A percentile compares a stretch with the other conserved stretches of the same genome.
Conservation (phyloP, 2,797 vertebrate species). For the Gambelia wislizenii region DNA sequence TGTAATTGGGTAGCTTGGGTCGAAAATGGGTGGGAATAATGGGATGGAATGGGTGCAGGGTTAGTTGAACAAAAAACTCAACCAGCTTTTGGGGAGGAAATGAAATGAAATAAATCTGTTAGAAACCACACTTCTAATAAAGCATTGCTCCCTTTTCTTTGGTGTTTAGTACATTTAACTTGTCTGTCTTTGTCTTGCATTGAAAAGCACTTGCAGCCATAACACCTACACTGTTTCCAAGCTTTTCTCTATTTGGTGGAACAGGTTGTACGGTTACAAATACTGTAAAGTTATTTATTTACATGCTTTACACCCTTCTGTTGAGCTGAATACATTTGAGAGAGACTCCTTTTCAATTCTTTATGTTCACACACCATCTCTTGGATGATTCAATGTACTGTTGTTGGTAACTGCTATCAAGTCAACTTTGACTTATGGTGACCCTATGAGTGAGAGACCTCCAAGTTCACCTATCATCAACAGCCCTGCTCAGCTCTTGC, state of each 20-base stretch:
- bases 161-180: not conserved
- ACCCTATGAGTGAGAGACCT: too few relatives aligned
- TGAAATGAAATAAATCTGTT: rapidly evolving
- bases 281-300: not conserved
- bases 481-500: too few relatives aligned
- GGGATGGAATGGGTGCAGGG: not conserved
- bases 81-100: not conserved
- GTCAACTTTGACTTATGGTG: too few relatives aligned
- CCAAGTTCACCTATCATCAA: too few relatives aligned
- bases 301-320: not conserved
- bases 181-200: not conserved
- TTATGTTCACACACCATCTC: not conserved
- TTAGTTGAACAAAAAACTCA: not conserved
- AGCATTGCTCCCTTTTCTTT: not conserved
- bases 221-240: rapidly evolving
- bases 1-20: not conserved
- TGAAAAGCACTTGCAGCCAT: rapidly evolving
- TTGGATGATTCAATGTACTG: not conserved
- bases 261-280: not conserved
- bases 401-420: too few relatives aligned
- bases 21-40: not conserved
- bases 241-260: not conserved
- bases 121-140: too few relatives aligned
- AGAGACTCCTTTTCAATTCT: not conserved
- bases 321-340: not conserved